Evolutionary conservation across 1,140 invertebrate genomes (phyloP), one percentile per base, ranked within the genome.

Genomic region (Dreissena rostriformis): DNA sequence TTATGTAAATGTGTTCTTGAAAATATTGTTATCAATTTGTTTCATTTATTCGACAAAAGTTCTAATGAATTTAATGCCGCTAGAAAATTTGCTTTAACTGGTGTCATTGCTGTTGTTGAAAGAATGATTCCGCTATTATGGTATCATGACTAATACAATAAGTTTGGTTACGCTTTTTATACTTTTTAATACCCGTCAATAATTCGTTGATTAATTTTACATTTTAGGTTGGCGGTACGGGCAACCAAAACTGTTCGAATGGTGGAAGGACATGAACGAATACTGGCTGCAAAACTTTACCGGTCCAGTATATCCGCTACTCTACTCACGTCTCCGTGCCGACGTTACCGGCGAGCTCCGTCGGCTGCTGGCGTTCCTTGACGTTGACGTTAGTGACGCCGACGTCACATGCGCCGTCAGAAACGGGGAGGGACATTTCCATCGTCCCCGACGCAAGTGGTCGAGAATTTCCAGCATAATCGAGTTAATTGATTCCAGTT

Each of bases 381-480:
- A 29, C 22, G 55, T 75, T 24, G 39, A 24, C 24, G 53, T 28
- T 22, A 28, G 0, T 1, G 55, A 63, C 1, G 51, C 22, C 39
- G 73, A 75, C 29, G 57, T 75, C n/a, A 29, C 39, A 28, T 75
- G 73, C 57, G 73, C 73, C 19, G 53, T 75, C n/a, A 24, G 63
- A n/a, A 61, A 63, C 29, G 57, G 28, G 28, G 73, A 75, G 29
- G 73, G 73, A 17, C 57, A 63, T 75, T 75, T 75, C 29, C 73
- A 75, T 22, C 57, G 73, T 22, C 53, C 53, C 39, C 17, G 22
- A 7, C 24, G 51, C 19, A 55, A 57, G 8, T 75, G 73, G 73
- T 61, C 73, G 10, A 53, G 53, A 11, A 63, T 75, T 28, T 11
- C 12, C 24, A 29, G 57, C 55, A 57, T 75, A 5, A 39, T 24